phyloP scores from a whole-genome alignment of 2,113 vertebrate species.

The Scomber scombrus region DNA sequence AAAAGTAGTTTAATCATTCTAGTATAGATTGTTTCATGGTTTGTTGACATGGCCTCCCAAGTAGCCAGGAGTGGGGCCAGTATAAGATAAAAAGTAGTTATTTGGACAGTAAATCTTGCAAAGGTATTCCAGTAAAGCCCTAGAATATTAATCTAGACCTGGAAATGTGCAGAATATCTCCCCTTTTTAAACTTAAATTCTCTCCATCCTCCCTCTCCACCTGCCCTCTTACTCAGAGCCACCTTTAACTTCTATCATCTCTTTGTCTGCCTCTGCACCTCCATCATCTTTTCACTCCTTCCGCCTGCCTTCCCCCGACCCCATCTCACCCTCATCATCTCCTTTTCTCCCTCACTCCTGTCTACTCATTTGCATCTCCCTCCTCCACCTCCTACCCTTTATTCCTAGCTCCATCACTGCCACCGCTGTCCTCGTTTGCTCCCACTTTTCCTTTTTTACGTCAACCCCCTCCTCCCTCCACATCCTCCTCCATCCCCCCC shows the following conservation, averaged over 20 bases:
- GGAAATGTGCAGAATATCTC: too few species aligned
- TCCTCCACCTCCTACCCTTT: neutral
- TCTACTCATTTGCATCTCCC: conserved; percentile 1
- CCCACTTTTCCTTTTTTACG: conserved; percentile 25
- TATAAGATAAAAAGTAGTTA: too few species aligned
- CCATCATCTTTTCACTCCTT: neutral
- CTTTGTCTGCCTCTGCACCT: neutral
- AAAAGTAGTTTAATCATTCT: neutral
- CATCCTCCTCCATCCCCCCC: neutral
- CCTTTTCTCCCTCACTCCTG: neutral
- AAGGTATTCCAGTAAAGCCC: too few species aligned
- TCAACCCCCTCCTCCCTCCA: neutral
- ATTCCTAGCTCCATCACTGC: conserved; percentile 11
- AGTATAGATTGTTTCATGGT: too few species aligned
- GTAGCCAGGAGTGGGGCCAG: too few species aligned
- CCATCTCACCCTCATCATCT: conserved; percentile 12
- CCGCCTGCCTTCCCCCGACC: neutral
- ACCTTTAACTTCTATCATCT: conserved; percentile 11
- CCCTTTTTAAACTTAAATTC: neutral
- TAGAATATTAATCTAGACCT: too few species aligned
- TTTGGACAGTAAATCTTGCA: neutral
- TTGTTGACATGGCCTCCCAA: too few species aligned
- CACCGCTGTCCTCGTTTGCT: conserved; percentile 34
- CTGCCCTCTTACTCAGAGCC: neutral
- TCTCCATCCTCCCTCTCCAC: neutral